Base-by-base conservation (phyloP, 2,888 invertebrate genomes). In the Cantharis rufa region DNA sequence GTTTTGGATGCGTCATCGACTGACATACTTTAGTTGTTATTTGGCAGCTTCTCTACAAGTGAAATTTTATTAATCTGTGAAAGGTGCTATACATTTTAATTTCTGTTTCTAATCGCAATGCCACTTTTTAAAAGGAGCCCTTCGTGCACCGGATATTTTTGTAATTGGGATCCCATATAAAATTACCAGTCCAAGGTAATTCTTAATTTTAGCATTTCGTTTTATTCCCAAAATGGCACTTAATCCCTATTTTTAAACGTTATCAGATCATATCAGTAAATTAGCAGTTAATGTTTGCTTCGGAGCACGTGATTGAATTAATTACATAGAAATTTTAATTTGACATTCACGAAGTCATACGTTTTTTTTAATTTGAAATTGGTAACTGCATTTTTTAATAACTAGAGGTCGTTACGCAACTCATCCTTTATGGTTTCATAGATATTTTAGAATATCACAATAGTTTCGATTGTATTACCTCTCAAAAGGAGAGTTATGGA, bases 1-100 rank as follows among this genome's bases (percentile, higher is more conserved):
- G 64, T 70, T 62, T 66, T 66, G 48, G 72, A 77, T 77, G 77
- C 77, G 77, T 77, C 77, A 77, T 77, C 74, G 61, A 71, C 77
- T 77, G 77, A 77, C 77, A 77, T 74, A 77, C 77, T 77, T 76
- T 74, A 71, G 77, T 66, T 69, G 77, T 68, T 77, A 77, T 77
- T 77, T 77, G 77, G 77, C 74, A 77, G 77, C 74, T 74, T 71
- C 77, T 74, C 74, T 74, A 77, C 74, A 62, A 61, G 74, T 48
- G 69, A 66, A 71, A 69, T 69, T 77, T 66, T 9, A 21, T 15
- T 21, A 66, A 66, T 77, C 71, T 74, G 71, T 69, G 71, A 70
- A 70, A 72, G 48, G 48, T 48, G 48, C 48, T 48, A n/a, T n/a
- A 48, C n/a, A 7, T n/a, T 48, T 48, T 48, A 48, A 48, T 48